Evolutionary conservation across 1,140 invertebrate species (phyloP).

Genomic region (Orchesella cincta): DNA sequence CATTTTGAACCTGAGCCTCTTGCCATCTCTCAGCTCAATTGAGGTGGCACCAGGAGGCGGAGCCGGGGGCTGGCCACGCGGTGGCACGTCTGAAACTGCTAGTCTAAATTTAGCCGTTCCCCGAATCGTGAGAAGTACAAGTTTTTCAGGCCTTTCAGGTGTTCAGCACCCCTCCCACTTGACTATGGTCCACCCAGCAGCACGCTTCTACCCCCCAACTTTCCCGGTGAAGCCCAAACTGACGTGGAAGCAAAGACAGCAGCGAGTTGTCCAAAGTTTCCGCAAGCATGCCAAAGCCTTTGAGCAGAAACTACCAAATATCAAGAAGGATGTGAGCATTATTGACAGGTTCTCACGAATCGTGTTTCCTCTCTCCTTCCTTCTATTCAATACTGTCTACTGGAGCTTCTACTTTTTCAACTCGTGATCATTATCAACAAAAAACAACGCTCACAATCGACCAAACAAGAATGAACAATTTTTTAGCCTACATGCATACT

Average conservation of each 20-base stretch:
- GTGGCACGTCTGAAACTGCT: no score
- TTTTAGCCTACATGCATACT: no score
- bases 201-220: neutral
- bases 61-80: neutral
- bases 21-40: conserved; percentile 27
- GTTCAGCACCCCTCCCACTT: conserved; percentile 25
- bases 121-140: conserved; percentile 45
- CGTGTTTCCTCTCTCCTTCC: conserved; percentile 91
- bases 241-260: conserved; percentile 20
- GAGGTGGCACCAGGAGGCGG: conserved; percentile 28
- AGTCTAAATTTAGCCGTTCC: conserved; percentile 10
- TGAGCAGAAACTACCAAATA: conserved; percentile 47
- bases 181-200: neutral
- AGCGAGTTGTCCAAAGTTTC: conserved; percentile 37
- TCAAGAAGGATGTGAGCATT: conserved; percentile 72
- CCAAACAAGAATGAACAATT: no score
- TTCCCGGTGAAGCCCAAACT: neutral
- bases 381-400: conserved; percentile 92
- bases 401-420: conserved; percentile 80
- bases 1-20: neutral
- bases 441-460: no score
- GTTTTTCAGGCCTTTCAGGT: conserved; percentile 47
- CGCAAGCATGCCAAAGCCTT: conserved; percentile 38
- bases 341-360: conserved; percentile 96
- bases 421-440: conserved; percentile 23